Conservation (phyloP, 2,113 vertebrate genomes). For the Leptocoma aspasia region DNA sequence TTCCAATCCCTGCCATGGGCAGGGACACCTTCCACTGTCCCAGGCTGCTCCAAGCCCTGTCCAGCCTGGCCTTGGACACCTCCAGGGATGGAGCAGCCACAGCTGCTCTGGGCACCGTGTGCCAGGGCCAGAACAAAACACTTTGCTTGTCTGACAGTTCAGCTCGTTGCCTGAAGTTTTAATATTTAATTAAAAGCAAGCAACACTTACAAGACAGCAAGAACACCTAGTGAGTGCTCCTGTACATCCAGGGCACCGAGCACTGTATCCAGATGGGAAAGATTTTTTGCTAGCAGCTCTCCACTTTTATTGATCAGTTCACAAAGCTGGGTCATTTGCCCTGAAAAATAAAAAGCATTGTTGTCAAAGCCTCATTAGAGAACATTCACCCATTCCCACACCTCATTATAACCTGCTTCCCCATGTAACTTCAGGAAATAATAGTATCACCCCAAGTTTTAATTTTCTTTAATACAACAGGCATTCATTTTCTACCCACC, state of each 20-base stretch:
- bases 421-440: neutral
- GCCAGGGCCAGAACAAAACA: neutral
- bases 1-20: neutral
- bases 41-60: fast-evolving
- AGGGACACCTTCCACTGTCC: neutral
- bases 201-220: constrained; percentile 93
- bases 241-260: constrained; percentile 97
- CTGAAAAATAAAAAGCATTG: constrained; percentile 69
- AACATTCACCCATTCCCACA: neutral
- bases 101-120: neutral
- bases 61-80: neutral
- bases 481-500: neutral
- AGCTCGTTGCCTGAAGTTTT: neutral
- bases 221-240: constrained; percentile 94
- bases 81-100: neutral
- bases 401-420: neutral
- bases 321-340: constrained; percentile 99
- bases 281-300: constrained; percentile 96
- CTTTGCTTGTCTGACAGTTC: neutral
- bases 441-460: neutral
- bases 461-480: neutral
- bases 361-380: neutral
- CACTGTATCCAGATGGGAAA: constrained; percentile 97
- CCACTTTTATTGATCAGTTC: constrained; percentile 99
- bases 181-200: neutral